phyloP scores from a whole-genome alignment of 2,113 vertebrate genomes.

The Mormoops blainvillei region DNA sequence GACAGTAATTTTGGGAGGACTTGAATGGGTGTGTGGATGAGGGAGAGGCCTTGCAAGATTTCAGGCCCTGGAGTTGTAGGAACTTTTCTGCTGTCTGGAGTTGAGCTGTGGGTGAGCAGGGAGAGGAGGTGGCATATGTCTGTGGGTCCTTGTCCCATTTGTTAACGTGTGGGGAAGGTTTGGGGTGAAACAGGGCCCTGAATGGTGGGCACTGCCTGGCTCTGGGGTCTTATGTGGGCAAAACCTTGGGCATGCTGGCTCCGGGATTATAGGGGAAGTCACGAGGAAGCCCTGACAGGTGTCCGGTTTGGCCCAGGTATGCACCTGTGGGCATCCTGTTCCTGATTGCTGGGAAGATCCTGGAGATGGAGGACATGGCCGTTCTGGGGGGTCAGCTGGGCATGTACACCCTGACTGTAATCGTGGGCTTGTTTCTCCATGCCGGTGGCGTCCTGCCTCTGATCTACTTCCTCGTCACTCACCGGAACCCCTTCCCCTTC shows the following conservation, averaged over 20 bases:
- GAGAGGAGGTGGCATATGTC: not conserved
- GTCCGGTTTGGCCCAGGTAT: slow-evolving; percentile 83
- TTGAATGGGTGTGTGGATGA: not conserved
- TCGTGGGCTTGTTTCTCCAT: slow-evolving; percentile 93
- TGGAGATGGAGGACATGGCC: slow-evolving; percentile 95
- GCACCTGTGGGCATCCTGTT: slow-evolving; percentile 96
- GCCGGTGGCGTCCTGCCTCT: slow-evolving; percentile 91
- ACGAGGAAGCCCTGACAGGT: not conserved
- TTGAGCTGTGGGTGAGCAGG: not conserved
- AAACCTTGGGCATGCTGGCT: not conserved
- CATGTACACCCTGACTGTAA: slow-evolving; percentile 94
- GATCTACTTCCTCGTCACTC: slow-evolving; percentile 93
- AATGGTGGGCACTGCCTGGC: not conserved
- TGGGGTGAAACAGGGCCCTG: not conserved
- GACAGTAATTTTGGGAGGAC: not conserved
- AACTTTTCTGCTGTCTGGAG: not conserved
- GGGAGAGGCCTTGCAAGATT: not conserved
- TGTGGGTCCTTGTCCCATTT: not conserved
- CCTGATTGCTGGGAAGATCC: slow-evolving; percentile 95
- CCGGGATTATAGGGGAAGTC: slow-evolving; percentile 25
- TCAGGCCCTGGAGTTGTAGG: not conserved
- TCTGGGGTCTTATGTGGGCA: not conserved
- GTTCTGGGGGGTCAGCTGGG: slow-evolving; percentile 94
- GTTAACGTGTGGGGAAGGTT: not conserved
- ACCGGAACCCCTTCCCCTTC: slow-evolving; percentile 92